Evolutionary conservation across 2,888 invertebrate genomes (phyloP), one percentile per base, ranked within the genome.

Genomic region (Phrixothrix hirtus): DNA sequence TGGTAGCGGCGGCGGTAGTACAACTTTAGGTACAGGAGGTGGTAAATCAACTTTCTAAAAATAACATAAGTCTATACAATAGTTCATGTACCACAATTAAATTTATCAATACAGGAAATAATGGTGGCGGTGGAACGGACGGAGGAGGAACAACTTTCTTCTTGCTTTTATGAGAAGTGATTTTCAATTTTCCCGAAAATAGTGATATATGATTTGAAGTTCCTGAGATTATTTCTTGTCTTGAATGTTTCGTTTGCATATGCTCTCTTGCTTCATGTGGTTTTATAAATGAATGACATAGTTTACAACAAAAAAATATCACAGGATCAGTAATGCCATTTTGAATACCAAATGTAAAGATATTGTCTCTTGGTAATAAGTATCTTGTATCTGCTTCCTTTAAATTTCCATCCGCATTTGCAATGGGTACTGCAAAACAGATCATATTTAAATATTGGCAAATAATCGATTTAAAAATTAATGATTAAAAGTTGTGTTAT

Each of bases 141-240:
- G 62, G 58, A 35, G 62, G 67, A 54, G 63, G 62, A 32, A 61
- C 57, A 32, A 65, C 63, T 65, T 66, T 70, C 54, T 68, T 72
- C 37, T 69, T 67, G 59, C 69, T 72, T 53, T 63, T 69, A 62
- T 71, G 52, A 6, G 46, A 46, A 46, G n/a, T 45, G 37, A 42
- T 52, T 42, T 52, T 52, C 0, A 42, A 36, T 47, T 47, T 52
- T 14, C 34, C 32, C 11, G 1, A 16, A 5, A 29, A 27, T 29
- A 25, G 44, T 15, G 17, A 13, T 17, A 11, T 16, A 3, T 32
- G 37, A 31, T 7, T 14, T 14, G 26, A 14, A 30, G 9, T 43
- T 3, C 12, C 14, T 13, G 25, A 7, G 36, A 10, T 34, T n/a
- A 13, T 37, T 13, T 52, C 52, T 27, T 42, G 46, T 30, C 42